Base-by-base conservation (phyloP, 2,797 vertebrate genomes). In the Picus viridis region DNA sequence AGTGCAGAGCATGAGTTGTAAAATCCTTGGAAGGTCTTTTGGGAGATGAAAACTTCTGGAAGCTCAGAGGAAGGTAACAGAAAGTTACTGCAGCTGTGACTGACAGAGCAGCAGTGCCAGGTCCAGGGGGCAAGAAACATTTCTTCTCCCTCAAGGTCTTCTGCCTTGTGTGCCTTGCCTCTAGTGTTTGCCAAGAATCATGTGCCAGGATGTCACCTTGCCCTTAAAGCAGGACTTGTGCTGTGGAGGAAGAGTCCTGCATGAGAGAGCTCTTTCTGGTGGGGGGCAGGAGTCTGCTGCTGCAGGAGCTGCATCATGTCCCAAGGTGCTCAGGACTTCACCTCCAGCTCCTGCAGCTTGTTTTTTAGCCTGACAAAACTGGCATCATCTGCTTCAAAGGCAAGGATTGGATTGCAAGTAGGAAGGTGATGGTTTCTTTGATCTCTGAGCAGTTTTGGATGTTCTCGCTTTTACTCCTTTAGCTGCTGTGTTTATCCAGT, bases 401-500 rank as follows among this genome's bases (percentile, higher is more conserved):
- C 9, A 34, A 43, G 63, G 69, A 30, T 56, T 45, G 39, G n/a
- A 15, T 22, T 57, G 29, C 7, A 19, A 9, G 16, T 39, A 6
- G 41, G 51, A 57, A 49, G 23, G 0, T 1, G 43, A 41, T 32
- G 30, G 74, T 27, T 73, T 18, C 83, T 94, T 86, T 95, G 90
- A 91, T 93, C 90, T 83, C 79, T 14, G 57, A 64, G 45, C 3
- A 81, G 80, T 51, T 86, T n/a, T 88, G 77, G 71, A 9, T 81
- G 74, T 91, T 59, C 49, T 0, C 14, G 12, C 3, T 24, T 83
- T 27, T 75, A 36, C 74, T 69, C 80, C 68, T 86, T 86, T 9
- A 62, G 41, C 8, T 78, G 90, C 61, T 62, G 47, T 17, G 22
- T 85, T 92, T 74, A 83, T 88, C 65, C 70, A 51, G 24, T 1